Evolutionary conservation across 2,113 vertebrate genomes (phyloP), one percentile per base, ranked within the genome.

Genomic region (Mungos mungo): DNA sequence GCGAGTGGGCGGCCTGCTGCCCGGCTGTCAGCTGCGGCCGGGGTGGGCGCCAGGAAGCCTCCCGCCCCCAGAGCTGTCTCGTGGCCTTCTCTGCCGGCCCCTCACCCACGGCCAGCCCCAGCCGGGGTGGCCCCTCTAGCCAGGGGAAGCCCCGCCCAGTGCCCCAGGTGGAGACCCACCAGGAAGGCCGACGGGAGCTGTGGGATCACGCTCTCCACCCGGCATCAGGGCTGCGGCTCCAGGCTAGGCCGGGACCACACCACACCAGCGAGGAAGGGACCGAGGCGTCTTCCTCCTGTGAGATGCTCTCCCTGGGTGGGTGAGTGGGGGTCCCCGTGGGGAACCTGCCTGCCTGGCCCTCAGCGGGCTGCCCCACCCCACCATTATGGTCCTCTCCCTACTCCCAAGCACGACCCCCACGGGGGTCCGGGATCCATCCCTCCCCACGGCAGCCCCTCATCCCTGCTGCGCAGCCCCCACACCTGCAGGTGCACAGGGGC

Each of bases 401-500:
- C 60, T 77, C 65, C 8, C 11, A 35, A 66, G 71, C 21, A 29
- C 14, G 15, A 15, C 14, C n/a, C 21, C 54, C 23, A 2, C 1
- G 15, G 89, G 19, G 52, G 33, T n/a, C 50, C 14, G 41, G 41
- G 77, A 65, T 93, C 54, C 35, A 12, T 35, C 18, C 71, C 63
- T 41, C 29, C 68, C 79, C 3, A 50, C 21, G 4, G 27, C n/a
- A 77, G 71, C 57, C n/a, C 7, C 45, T 47, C 52, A 35, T 45
- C 38, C 38, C 12, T 1, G 0, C 66, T 35, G 41, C n/a, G n/a
- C 57, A 14, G 1, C 10, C 31, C 31, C 41, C 27, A 1, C 27
- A 14, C 68, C 54, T 25, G 4, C 45, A 25, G 47, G n/a, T 89
- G 65, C n/a, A 82, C 27, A 74, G 27, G n/a, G 27, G 15, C 68